These are phyloP conservation scores for Harpalus rufipes DNA, from an alignment of 2,888 invertebrate genomes.

Conservation along the genomic window DNA sequence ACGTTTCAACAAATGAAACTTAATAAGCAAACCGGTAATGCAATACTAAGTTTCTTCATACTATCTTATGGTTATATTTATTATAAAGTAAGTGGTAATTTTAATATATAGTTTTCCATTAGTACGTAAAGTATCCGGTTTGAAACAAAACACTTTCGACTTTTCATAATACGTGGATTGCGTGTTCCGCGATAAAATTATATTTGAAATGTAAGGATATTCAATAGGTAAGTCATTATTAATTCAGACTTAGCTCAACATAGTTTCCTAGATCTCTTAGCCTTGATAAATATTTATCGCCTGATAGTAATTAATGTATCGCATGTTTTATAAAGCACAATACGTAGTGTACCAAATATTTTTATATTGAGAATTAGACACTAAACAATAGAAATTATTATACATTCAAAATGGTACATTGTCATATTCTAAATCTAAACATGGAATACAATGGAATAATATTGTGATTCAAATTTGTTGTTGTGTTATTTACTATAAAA, in stretches of 20 bases:
- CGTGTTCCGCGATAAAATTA: conserved; percentile 32
- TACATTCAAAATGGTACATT: no score
- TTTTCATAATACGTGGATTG: conserved; percentile 26
- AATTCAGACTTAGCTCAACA: conserved; percentile 28
- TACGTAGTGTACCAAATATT: conserved; percentile 13
- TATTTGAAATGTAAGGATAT: conserved; percentile 34
- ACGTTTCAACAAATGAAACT: no score
- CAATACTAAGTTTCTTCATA: background rate
- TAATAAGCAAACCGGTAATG: background rate
- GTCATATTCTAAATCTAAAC: no score
- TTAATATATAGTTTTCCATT: background rate
- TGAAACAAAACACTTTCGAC: conserved; percentile 24
- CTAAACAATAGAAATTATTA: background rate
- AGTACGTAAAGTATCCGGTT: background rate
- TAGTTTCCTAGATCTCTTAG: conserved; percentile 30
- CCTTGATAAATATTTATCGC: conserved; percentile 37
- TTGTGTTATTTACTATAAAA: no score
- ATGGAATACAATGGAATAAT: no score
- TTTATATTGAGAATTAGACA: background rate
- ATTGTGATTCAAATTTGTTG: no score
- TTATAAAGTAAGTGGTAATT: background rate
- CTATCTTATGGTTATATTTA: background rate
- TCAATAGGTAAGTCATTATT: conserved; percentile 25
- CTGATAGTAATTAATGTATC: conserved; percentile 35
- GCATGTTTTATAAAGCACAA: conserved; percentile 11